Evolutionary conservation across 2,888 invertebrate genomes (phyloP).

Genomic region (Apamea sordens): DNA sequence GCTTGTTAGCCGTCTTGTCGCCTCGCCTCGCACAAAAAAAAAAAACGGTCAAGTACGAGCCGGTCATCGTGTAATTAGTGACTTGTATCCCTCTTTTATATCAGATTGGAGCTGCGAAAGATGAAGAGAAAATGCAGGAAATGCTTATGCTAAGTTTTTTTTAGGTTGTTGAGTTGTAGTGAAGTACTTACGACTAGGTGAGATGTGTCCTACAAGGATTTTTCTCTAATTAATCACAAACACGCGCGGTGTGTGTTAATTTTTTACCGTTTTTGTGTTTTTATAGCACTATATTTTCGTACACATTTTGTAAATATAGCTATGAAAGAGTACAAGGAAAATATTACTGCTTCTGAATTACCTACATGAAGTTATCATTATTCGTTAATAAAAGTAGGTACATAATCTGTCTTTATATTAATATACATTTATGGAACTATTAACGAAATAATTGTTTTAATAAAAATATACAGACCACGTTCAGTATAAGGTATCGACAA

Average conservation of each 20-base stretch:
- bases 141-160: conserved; percentile 37
- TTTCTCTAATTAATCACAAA: conserved; percentile 37
- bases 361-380: background rate
- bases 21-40: conserved; percentile 68
- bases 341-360: background rate
- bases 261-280: conserved; percentile 1
- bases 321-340: background rate
- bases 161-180: conserved; percentile 21
- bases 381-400: background rate
- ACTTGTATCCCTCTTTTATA: conserved; percentile 59
- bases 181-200: conserved; percentile 23
- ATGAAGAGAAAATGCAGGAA: conserved; percentile 42
- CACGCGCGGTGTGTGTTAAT: background rate
- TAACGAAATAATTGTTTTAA: background rate
- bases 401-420: background rate
- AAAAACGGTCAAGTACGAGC: conserved; percentile 66
- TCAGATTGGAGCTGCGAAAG: conserved; percentile 49
- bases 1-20: conserved; percentile 81
- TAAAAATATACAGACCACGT: background rate
- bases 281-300: background rate
- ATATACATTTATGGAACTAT: background rate
- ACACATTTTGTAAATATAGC: background rate
- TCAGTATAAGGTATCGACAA: background rate
- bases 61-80: conserved; percentile 63
- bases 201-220: conserved; percentile 1